Evolutionary conservation across 2,888 invertebrate species (phyloP), one percentile per base, ranked within the genome.

Genomic region (Bibio marci): DNA sequence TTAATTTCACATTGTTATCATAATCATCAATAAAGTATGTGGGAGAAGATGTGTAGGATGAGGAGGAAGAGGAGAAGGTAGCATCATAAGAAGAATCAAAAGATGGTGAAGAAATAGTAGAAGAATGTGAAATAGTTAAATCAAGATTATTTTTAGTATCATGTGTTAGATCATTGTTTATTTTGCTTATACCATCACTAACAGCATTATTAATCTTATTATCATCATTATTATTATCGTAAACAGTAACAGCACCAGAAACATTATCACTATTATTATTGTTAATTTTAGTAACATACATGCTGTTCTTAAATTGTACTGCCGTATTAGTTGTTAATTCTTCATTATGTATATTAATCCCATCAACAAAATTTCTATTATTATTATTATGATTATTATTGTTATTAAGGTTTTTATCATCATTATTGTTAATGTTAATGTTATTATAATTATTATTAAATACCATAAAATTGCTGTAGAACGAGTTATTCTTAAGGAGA

Each of bases 401-500:
- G 25, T 26, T 35, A 25, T 8, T 14, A 26, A 33, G n/a, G n/a
- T 35, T 25, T 14, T 11, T 15, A 8, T 4, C 27, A 25, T 27
- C 38, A 38, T 14, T 30, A 26, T 22, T 22, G 8, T 22, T 22
- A 22, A 22, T 22, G 22, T 26, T 35, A 25, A 4, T 13, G 14
- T 11, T 15, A 8, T 3, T 27, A 25, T 27, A 30, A 38, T 25
- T 30, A 26, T 38, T 38, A 15, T 25, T 30, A 32, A 32, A 10
- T 26, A 25, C 32, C 17, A 19, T 33, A 25, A 26, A 22, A 38
- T 38, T 38, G n/a, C 33, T 30, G 26, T n/a, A 6, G 8, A 17
- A 13, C 25, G 27, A 22, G 4, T 22, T 22, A 35, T 14, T 26
- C 22, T 34, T 35, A 40, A 38, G 42, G 38, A 28, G 41, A 44